A percentile compares a stretch with the other conserved stretches of the same genome.
phyloP scores from a whole-genome alignment of 2,797 vertebrate genomes.

The Eulemur mongoz region DNA sequence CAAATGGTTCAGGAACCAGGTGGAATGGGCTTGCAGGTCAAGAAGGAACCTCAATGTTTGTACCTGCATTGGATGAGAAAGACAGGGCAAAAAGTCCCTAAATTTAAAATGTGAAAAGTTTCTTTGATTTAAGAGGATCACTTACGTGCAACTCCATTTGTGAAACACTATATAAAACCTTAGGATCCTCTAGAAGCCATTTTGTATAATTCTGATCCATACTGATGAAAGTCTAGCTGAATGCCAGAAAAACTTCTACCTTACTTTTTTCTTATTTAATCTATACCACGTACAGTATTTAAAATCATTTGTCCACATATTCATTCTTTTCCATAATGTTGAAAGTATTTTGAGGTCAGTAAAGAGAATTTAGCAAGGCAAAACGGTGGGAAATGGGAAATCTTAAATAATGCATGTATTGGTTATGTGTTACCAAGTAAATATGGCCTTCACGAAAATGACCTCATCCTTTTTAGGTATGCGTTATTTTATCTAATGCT shows the following conservation, averaged over 20 bases:
- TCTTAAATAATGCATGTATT: constrained; percentile 33
- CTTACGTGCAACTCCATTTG: background rate
- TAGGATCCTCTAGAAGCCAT: background rate
- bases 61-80: background rate
- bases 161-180: background rate
- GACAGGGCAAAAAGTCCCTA: background rate
- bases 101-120: background rate
- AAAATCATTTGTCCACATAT: background rate
- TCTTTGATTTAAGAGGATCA: background rate
- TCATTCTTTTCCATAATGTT: constrained; percentile 39
- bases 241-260: background rate
- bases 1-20: background rate
- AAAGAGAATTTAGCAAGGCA: constrained; percentile 19
- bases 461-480: constrained; percentile 30
- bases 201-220: background rate
- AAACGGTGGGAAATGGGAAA: constrained; percentile 21
- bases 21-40: background rate
- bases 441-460: background rate
- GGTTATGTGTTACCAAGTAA: constrained; percentile 3
- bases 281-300: background rate
- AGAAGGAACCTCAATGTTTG: background rate
- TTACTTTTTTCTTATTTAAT: background rate
- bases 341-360: constrained; percentile 24
- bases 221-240: background rate
- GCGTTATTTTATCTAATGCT: background rate